Percentiles rank a stretch among this genome's conserved stretches.
Evolutionary conservation across 2,113 vertebrate genomes (phyloP).

Genomic region (Sclerurus mexicanus): DNA sequence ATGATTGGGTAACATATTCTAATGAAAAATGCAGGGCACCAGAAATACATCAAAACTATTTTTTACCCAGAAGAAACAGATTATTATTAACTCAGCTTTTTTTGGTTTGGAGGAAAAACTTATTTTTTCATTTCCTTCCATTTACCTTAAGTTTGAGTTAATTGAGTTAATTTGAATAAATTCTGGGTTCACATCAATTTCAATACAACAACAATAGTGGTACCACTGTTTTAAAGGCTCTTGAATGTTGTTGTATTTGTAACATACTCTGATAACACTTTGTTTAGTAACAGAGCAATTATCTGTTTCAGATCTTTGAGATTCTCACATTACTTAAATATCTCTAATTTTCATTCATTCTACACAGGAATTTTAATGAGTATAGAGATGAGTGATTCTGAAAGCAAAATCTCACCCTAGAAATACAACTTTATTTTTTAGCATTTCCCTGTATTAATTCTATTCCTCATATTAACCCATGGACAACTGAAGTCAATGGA

Average conservation of each 20-base stretch:
- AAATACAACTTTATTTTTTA: neutral
- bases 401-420: neutral
- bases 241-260: no score
- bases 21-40: neutral
- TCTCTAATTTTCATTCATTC: neutral
- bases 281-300: rapidly evolving
- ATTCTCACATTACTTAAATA: neutral
- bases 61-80: neutral
- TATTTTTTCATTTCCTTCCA: neutral
- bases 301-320: neutral
- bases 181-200: neutral
- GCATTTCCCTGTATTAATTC: neutral
- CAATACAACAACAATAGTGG: rapidly evolving
- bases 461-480: neutral
- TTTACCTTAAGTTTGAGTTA: neutral
- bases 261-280: neutral
- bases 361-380: neutral
- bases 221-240: neutral
- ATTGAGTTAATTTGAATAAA: neutral
- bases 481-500: neutral
- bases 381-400: rapidly evolving
- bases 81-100: neutral
- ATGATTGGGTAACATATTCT: neutral
- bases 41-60: neutral
- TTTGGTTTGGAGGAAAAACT: neutral